Conservation (phyloP, 2,113 vertebrate species). For the Chelonoidis abingdonii region DNA sequence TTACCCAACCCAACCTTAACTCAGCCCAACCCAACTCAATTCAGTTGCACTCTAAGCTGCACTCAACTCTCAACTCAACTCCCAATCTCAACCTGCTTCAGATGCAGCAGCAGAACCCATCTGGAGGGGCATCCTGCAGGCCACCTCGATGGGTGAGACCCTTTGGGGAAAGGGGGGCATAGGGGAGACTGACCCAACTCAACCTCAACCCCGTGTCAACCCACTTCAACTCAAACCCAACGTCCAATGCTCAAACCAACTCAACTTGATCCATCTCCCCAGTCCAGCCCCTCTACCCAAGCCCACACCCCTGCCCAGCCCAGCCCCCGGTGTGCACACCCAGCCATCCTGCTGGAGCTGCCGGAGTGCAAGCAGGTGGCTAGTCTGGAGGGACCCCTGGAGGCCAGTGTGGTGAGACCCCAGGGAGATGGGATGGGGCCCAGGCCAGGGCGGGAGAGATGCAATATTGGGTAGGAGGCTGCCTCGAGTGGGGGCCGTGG, state of each 20-base stretch:
- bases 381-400: slow-evolving; percentile 91
- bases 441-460: too few relatives aligned
- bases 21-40: not conserved
- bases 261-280: not conserved
- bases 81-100: too few relatives aligned
- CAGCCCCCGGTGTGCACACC: accelerated
- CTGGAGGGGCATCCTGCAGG: not conserved
- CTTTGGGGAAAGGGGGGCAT: not conserved
- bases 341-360: slow-evolving; percentile 89
- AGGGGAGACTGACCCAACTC: not conserved
- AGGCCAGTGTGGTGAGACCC: slow-evolving; percentile 87
- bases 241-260: too few relatives aligned
- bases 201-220: not conserved
- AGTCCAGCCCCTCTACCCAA: too few relatives aligned
- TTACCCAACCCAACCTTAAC: not conserved
- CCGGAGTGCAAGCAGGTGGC: slow-evolving; percentile 87
- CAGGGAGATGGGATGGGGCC: too few relatives aligned
- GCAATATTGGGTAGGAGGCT: too few relatives aligned
- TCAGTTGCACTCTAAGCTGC: not conserved
- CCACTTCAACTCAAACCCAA: not conserved
- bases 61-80: not conserved
- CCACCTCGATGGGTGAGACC: not conserved
- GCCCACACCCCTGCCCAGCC: too few relatives aligned
- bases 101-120: not conserved
- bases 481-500: not conserved